These are phyloP conservation scores for Araneus ventricosus DNA, from an alignment of 1,140 invertebrate genomes.

Conservation along the genomic window DNA sequence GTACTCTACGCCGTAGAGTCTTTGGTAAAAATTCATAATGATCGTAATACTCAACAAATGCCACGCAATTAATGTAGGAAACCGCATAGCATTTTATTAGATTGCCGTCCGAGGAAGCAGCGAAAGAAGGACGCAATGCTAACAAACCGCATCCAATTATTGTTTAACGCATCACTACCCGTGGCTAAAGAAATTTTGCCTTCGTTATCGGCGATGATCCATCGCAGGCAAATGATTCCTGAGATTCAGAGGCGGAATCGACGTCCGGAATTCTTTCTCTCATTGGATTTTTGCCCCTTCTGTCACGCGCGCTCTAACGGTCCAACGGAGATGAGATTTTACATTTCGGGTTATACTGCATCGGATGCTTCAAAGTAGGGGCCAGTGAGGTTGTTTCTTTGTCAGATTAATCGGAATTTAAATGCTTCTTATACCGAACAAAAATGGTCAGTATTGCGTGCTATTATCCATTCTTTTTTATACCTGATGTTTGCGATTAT, in stretches of 20 bases:
- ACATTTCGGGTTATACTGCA: not conserved
- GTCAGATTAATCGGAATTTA: too few species aligned
- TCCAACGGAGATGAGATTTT: conserved; percentile 38
- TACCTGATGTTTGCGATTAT: too few species aligned
- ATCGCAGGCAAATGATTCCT: conserved; percentile 54
- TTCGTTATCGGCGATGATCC: conserved; percentile 60
- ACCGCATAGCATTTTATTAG: conserved; percentile 11
- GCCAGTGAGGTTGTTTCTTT: not conserved
- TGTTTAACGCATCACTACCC: conserved; percentile 52
- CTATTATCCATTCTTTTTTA: too few species aligned
- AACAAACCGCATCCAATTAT: conserved; percentile 61
- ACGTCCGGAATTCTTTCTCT: not conserved
- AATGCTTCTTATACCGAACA: too few species aligned
- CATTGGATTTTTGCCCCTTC: conserved; percentile 29
- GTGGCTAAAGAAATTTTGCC: conserved; percentile 49
- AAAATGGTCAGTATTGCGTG: too few species aligned
- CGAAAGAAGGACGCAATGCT: conserved; percentile 41
- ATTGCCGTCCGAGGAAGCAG: not conserved
- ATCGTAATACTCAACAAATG: not conserved
- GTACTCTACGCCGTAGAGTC: not conserved
- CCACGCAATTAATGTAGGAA: conserved; percentile 47
- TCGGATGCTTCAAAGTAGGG: not conserved
- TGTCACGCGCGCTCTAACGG: conserved; percentile 28
- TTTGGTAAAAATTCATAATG: not conserved
- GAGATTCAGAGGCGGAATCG: not conserved